Evolutionary conservation across 2,888 invertebrate genomes (phyloP).

Genomic region (Antitype chi): DNA sequence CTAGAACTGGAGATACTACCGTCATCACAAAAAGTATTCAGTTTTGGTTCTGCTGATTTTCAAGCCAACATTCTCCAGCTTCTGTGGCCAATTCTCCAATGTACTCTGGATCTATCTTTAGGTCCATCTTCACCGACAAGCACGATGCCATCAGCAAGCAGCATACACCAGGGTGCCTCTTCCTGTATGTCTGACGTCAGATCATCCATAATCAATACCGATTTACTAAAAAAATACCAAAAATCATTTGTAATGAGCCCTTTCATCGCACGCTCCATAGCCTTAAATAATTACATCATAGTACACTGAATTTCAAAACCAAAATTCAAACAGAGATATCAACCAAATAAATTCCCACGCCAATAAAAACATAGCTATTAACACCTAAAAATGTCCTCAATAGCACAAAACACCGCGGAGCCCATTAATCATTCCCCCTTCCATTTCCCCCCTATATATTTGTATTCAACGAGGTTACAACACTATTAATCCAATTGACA

Average conservation of each 20-base stretch:
- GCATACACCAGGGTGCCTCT: too few relatives aligned
- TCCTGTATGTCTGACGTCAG: too few relatives aligned
- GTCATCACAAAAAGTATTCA: too few relatives aligned
- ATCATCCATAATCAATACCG: neutral
- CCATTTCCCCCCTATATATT: constrained; percentile 43
- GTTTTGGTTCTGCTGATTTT: too few relatives aligned
- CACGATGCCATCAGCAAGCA: neutral
- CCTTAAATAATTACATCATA: constrained; percentile 13
- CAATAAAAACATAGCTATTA: constrained; percentile 47
- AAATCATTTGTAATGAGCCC: constrained; percentile 2
- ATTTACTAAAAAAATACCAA: neutral
- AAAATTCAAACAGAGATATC: constrained; percentile 40
- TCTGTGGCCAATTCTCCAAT: too few relatives aligned
- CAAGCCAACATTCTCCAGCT: too few relatives aligned
- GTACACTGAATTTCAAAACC: constrained; percentile 22
- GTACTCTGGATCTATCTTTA: too few relatives aligned
- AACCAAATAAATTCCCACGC: constrained; percentile 41
- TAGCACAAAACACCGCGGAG: constrained; percentile 40
- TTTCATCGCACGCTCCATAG: constrained; percentile 13
- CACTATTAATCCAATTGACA: constrained; percentile 70
- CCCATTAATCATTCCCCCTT: constrained; percentile 48
- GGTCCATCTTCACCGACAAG: too few relatives aligned
- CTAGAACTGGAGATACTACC: too few relatives aligned
- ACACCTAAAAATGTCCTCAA: constrained; percentile 48
- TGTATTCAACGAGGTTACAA: constrained; percentile 60